Evolutionary conservation across 2,888 invertebrate species (phyloP), one percentile per base, ranked within the genome.

Genomic region (Strigamia maritima): DNA sequence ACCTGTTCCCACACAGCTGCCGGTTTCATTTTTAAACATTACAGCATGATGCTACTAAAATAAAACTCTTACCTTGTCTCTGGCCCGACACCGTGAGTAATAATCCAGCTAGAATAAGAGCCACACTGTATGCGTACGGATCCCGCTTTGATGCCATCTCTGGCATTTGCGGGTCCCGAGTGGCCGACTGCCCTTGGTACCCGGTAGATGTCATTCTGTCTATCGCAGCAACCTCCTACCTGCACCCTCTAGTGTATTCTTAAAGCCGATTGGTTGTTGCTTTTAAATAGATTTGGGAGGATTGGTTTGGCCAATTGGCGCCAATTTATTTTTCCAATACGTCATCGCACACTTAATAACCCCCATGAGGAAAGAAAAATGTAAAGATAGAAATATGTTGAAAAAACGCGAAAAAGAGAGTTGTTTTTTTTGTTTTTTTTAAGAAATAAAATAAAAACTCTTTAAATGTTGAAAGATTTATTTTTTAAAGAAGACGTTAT

Each of bases 271-370:
- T 70, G 70, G 70, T 26, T 70, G 70, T 28, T 26, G 26, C 12
- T 26, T 70, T 70, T 70, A 70, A 70, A 70, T 28, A 28, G 70
- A 70, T 70, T 28, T 26, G 12, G 54, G 22, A n/a, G 24, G 70
- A 70, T 70, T 70, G 70, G 70, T 70, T 70, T 70, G 70, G 70
- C 70, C 70, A 70, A 70, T 70, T 70, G 70, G 70, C 70, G 70
- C 70, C 70, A 70, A 70, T 70, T 70, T 70, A 70, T 70, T 70
- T 28, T 70, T 1, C 22, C 70, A 70, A 70, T 26, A n/a, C 70
- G 70, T 70, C 70, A 70, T 70, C 70, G 26, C 70, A 4, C 24
- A 70, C 28, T 70, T 70, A 28, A 28, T 70, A 2, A 70, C 28
- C 70, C 70, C 28, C 65, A 1, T 4, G 28, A 70, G 70, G 26